phyloP scores from a whole-genome alignment of 2,888 invertebrate species.

The Calliscelio sp. region DNA sequence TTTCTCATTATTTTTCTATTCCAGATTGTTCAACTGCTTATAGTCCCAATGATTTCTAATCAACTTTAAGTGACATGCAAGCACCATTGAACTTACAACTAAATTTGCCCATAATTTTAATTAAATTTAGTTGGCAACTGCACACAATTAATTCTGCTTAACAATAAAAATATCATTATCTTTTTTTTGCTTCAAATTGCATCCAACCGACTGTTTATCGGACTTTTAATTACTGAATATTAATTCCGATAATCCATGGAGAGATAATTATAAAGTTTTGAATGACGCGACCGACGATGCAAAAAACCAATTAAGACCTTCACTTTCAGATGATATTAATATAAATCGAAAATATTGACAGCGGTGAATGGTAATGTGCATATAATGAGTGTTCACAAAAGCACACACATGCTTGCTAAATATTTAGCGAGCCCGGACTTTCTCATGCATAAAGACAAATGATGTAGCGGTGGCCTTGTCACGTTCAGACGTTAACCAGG shows the following conservation, averaged over 20 bases:
- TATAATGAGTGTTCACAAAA: conserved; percentile 56
- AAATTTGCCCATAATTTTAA: conserved; percentile 41
- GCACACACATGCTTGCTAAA: conserved; percentile 67
- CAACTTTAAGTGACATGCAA: neutral
- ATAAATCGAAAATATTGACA: conserved; percentile 57
- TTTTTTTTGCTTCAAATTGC: no score
- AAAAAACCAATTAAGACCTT: conserved; percentile 39
- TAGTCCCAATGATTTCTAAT: conserved; percentile 13
- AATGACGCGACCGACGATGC: neutral
- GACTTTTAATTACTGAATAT: no score
- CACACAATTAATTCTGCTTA: neutral
- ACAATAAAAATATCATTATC: neutral
- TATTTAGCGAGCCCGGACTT: conserved; percentile 77
- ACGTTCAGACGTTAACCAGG: conserved; percentile 82
- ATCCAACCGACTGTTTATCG: no score
- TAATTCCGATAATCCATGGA: no score
- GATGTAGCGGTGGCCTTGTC: conserved; percentile 81
- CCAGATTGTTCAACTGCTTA: conserved; percentile 14
- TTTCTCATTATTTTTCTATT: conserved; percentile 13
- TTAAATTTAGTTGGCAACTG: conserved; percentile 28
- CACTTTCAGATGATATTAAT: conserved; percentile 28
- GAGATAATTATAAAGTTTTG: conserved; percentile 22
- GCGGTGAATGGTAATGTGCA: conserved; percentile 46
- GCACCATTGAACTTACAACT: conserved; percentile 11
- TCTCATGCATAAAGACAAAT: conserved; percentile 83